Base-by-base conservation (phyloP, 2,888 invertebrate species). In the Torymus aiolomorphi region DNA sequence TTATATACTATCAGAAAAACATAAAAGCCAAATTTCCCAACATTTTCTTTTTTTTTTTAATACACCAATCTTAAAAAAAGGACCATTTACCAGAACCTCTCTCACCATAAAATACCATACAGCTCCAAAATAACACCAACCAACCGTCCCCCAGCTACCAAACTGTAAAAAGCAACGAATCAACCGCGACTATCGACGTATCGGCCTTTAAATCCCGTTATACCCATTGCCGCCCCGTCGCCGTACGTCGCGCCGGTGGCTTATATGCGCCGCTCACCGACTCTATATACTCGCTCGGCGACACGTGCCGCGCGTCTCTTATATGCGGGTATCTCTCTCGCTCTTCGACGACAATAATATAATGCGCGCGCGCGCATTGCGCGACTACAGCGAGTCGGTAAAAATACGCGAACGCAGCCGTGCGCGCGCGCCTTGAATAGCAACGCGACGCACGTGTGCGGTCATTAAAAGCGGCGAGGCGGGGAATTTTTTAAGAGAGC, bases 201-300 rank as follows among this genome's bases (percentile, higher is more conserved):
- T 85, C 82, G 88, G 84, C 83, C 86, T 88, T 88, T 87, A 88
- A 89, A 89, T 89, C 87, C 89, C 88, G 88, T 88, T 88, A 88
- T 82, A 71, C 18, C 13, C 20, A 20, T 20, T 20, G 20, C 20
- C 20, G 20, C 20, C 57, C 57, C 14, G 2, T 52, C 8, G n/a
- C 42, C 14, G 10, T 42, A 14, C 65, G 51, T 52, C 49, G 11
- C 13, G n/a, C 24, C 18, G 51, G 42, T 52, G n/a, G 31, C 31
- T 14, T 3, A n/a, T 42, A 61, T 49, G 51, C 24, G 42, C n/a
- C 12, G 16, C 10, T 70, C 57, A 31, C 31, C 51, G 10, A n/a
- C 31, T 16, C 16, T 13, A n/a, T 57, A 12, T n/a, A 62, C 31
- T 31, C 52, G 73, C 14, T 42, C 49, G 56, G 8, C 16, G 72